Evolutionary conservation across 2,888 invertebrate genomes (phyloP).

Genomic region (Disparrhopalites patrizii): DNA sequence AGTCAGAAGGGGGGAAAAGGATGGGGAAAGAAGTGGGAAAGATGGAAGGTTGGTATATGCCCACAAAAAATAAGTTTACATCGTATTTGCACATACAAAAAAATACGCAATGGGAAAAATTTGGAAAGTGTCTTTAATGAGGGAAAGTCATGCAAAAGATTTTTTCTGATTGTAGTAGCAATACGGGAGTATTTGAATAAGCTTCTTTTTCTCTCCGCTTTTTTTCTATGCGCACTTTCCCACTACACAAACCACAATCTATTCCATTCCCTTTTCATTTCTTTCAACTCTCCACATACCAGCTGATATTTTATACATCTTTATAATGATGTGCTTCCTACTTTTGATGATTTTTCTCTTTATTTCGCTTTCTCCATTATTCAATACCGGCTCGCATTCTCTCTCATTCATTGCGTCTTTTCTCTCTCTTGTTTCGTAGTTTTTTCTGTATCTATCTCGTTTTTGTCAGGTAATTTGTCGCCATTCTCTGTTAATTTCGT

Average conservation of each 20-base stretch:
- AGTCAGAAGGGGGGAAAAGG: too few relatives aligned
- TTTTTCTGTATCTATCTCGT: too few relatives aligned
- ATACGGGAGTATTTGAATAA: background rate
- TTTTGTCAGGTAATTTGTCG: too few relatives aligned
- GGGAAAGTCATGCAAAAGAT: conserved; percentile 18
- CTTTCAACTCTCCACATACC: background rate
- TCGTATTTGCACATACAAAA: too few relatives aligned
- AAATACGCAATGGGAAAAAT: too few relatives aligned
- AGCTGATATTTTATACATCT: background rate
- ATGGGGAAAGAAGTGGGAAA: too few relatives aligned
- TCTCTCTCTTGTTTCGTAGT: background rate
- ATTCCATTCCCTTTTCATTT: background rate
- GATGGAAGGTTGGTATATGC: too few relatives aligned
- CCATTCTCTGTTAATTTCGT: too few relatives aligned
- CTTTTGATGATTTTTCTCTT: background rate
- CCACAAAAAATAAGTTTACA: too few relatives aligned
- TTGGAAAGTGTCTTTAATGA: conserved; percentile 18
- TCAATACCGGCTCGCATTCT: background rate
- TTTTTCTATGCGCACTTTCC: too few relatives aligned
- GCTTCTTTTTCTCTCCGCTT: too few relatives aligned
- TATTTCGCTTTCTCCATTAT: background rate
- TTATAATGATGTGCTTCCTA: background rate
- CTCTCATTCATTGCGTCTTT: background rate
- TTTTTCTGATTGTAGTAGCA: background rate
- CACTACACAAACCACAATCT: background rate